phyloP scores from a whole-genome alignment of 2,797 vertebrate species.

The Podarcis siculus region DNA sequence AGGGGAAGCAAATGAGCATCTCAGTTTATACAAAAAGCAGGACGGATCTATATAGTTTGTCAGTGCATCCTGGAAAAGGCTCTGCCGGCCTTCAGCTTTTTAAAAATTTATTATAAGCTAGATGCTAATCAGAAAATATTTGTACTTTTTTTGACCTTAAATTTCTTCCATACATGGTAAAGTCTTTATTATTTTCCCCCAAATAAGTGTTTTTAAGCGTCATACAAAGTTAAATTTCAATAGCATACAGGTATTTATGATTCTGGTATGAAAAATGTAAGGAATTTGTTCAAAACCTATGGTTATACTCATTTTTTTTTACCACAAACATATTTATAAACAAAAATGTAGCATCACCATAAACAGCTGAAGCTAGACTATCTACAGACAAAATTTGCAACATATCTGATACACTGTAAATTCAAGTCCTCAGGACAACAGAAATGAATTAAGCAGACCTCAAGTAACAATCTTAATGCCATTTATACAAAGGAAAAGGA shows the following conservation, averaged over 20 bases:
- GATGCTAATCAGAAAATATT: constrained; percentile 85
- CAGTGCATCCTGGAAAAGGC: constrained; percentile 86
- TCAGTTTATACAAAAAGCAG: constrained; percentile 91
- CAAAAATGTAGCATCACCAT: constrained; percentile 88
- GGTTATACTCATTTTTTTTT: constrained; percentile 91
- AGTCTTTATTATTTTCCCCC: constrained; percentile 87
- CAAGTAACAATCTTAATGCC: constrained; percentile 85
- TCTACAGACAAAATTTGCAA: constrained; percentile 97
- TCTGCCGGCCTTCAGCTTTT: constrained; percentile 75
- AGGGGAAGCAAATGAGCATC: constrained; percentile 91
- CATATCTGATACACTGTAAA: constrained; percentile 92
- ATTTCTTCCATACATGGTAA: constrained; percentile 85
- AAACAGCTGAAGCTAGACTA: constrained; percentile 95
- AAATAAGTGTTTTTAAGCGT: constrained; percentile 91
- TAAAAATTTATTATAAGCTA: constrained; percentile 83
- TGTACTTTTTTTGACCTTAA: constrained; percentile 76
- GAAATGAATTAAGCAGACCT: constrained; percentile 82
- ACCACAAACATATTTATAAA: constrained; percentile 96
- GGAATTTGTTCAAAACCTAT: constrained; percentile 92
- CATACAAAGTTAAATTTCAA: constrained; percentile 91
- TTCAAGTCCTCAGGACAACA: constrained; percentile 90
- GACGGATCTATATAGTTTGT: constrained; percentile 86
- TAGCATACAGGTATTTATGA: constrained; percentile 94
- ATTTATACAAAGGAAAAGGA: constrained; percentile 84
- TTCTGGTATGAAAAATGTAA: constrained; percentile 91